Conservation (phyloP, 2,888 invertebrate species). For the Taphrorychus bicolor region DNA sequence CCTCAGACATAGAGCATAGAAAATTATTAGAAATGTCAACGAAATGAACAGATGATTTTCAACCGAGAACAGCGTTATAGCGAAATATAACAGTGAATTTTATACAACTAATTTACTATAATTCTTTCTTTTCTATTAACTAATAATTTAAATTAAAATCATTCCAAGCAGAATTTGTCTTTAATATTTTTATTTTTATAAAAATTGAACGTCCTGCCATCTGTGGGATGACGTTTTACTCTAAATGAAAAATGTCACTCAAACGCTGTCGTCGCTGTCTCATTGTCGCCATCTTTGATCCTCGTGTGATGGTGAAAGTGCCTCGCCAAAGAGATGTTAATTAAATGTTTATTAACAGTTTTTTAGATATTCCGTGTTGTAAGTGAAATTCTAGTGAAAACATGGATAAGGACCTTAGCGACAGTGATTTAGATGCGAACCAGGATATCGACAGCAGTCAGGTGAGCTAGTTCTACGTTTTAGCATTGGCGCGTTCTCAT, state of each 20-base stretch:
- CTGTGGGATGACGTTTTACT: background rate
- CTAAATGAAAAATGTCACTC: constrained; percentile 1
- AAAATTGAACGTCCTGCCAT: too few relatives aligned
- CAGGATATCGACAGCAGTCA: constrained; percentile 23
- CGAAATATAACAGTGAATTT: too few relatives aligned
- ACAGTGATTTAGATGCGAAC: constrained; percentile 40
- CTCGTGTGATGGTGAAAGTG: constrained; percentile 58
- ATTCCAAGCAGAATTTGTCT: too few relatives aligned
- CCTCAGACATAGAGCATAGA: too few relatives aligned
- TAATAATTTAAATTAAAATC: too few relatives aligned
- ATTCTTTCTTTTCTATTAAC: too few relatives aligned
- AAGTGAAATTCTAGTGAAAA: constrained; percentile 49
- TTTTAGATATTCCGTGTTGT: constrained; percentile 48
- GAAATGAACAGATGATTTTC: too few relatives aligned
- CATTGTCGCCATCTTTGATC: constrained; percentile 60
- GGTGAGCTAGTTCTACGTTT: constrained; percentile 34
- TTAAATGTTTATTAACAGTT: constrained; percentile 45
- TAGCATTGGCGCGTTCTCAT: constrained; percentile 40
- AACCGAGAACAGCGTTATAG: too few relatives aligned
- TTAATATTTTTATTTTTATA: too few relatives aligned
- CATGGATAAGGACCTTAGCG: constrained; percentile 56
- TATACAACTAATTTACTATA: too few relatives aligned
- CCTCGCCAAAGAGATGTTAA: constrained; percentile 51
- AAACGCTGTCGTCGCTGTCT: too few relatives aligned
- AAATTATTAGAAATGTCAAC: too few relatives aligned